Conservation (phyloP, 2,888 invertebrate species). For the Litoditis marina region DNA sequence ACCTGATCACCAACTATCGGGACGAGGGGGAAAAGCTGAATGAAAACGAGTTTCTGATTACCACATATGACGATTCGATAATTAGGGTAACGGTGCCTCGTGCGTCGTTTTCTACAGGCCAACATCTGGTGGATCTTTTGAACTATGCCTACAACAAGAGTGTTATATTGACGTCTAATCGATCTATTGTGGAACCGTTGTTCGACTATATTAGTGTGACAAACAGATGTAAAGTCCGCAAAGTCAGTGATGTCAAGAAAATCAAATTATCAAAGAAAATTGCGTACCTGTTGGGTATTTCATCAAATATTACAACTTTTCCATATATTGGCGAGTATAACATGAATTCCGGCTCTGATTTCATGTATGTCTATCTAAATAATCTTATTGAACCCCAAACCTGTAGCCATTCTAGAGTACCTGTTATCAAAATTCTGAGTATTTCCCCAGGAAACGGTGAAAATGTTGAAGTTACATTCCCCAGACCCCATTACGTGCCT, state of each 20-base stretch:
- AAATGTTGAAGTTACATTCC: conserved; percentile 7
- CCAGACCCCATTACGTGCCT: conserved; percentile 4
- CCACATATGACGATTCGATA: too few species aligned
- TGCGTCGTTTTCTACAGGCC: too few species aligned
- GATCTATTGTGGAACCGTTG: too few species aligned
- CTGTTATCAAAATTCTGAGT: conserved; percentile 8
- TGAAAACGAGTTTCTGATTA: conserved; percentile 11
- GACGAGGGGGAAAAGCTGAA: not conserved
- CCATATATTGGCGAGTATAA: conserved; percentile 2
- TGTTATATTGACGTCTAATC: too few species aligned
- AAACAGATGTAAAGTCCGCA: too few species aligned
- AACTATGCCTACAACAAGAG: too few species aligned
- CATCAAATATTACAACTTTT: too few species aligned
- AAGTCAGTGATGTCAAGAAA: not conserved
- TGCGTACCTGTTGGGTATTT: too few species aligned
- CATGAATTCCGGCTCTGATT: conserved; percentile 3
- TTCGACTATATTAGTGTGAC: too few species aligned
- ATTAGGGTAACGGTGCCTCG: too few species aligned
- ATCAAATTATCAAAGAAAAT: too few species aligned
- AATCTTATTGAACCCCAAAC: conserved; percentile 12
- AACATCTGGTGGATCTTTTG: too few species aligned
- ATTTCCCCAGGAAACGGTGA: not conserved
- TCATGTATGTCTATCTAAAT: conserved; percentile 15
- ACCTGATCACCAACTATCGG: conserved; percentile 11
- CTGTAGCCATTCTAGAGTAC: conserved; percentile 5